Conservation (phyloP, 2,113 vertebrate genomes). For the Strix aluco region DNA sequence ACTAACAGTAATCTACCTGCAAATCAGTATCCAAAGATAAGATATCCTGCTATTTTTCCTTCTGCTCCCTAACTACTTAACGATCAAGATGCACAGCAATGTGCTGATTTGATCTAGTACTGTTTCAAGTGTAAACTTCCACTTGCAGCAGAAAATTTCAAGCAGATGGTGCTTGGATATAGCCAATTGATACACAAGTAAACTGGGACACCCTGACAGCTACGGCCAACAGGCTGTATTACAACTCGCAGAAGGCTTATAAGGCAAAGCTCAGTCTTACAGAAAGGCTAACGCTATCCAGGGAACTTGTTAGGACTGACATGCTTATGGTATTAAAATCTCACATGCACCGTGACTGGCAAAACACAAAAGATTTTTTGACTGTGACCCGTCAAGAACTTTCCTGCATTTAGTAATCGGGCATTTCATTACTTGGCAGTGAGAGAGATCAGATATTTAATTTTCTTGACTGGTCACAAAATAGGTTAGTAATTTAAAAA, state of each 20-base stretch:
- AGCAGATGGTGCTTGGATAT: constrained; percentile 50
- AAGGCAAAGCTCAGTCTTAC: background rate
- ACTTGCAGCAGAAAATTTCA: constrained; percentile 1
- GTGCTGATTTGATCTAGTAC: background rate
- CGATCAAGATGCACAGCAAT: background rate
- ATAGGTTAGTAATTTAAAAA: background rate
- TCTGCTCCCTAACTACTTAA: background rate
- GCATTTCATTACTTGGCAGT: background rate
- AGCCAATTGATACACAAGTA: background rate
- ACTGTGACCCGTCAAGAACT: background rate
- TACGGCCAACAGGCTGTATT: background rate
- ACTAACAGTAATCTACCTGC: background rate
- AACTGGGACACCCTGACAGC: background rate
- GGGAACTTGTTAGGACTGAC: background rate
- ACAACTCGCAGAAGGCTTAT: background rate
- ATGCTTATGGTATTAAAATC: background rate
- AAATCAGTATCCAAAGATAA: background rate
- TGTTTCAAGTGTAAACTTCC: background rate
- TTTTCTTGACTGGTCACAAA: background rate
- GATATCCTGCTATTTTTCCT: background rate
- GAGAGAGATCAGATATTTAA: background rate
- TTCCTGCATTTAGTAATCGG: background rate
- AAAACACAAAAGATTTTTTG: background rate
- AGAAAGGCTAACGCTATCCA: background rate
- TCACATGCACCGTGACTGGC: background rate